A percentile compares a stretch with the other conserved stretches of the same genome.
These are phyloP conservation scores for Grus americana DNA, from an alignment of 2,113 vertebrate genomes.

Conservation along the genomic window DNA sequence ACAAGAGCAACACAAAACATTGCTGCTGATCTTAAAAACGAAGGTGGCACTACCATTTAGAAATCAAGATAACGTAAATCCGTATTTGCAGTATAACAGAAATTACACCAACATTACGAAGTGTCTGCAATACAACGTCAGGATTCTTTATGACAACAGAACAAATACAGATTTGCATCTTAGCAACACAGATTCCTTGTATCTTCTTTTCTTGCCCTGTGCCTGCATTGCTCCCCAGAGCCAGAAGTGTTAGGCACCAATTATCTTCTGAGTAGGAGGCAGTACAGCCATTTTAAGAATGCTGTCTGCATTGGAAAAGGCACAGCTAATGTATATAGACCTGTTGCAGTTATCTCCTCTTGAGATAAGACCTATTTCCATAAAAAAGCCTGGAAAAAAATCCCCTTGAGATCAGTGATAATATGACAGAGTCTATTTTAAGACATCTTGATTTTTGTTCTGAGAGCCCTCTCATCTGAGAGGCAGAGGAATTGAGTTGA, in stretches of 20 bases:
- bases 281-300: not conserved
- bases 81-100: not conserved
- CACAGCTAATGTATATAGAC: not conserved
- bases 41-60: not conserved
- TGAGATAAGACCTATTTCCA: constrained; percentile 34
- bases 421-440: constrained; percentile 19
- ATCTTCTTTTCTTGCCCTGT: not conserved
- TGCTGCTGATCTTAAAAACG: not conserved
- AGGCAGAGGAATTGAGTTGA: not conserved
- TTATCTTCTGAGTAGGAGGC: not conserved
- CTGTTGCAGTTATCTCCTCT: constrained; percentile 4
- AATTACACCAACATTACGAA: not conserved
- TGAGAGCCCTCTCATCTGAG: not conserved
- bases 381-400: constrained; percentile 23
- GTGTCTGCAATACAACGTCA: not conserved
- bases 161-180: not conserved
- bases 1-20: not conserved
- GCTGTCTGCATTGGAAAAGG: not conserved
- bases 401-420: not conserved
- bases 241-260: not conserved
- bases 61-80: not conserved
- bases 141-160: not conserved
- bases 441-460: constrained; percentile 23
- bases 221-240: not conserved
- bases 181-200: not conserved